Conservation (phyloP, 2,888 invertebrate genomes). For the Torymus aiolomorphi region DNA sequence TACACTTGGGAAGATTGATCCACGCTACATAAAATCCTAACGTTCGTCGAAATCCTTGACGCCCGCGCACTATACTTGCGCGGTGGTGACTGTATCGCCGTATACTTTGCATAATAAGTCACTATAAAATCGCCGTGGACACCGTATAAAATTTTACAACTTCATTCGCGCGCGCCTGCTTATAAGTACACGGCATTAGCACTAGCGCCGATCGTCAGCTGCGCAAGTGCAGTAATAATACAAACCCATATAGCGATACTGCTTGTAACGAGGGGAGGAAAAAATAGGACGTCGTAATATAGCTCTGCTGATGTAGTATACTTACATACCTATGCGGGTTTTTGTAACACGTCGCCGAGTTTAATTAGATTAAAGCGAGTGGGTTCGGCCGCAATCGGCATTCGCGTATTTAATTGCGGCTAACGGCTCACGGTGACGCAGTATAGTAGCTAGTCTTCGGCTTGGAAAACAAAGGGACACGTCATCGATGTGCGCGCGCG, state of each 20-base stretch:
- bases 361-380: constrained; percentile 37
- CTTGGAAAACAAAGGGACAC: constrained; percentile 34
- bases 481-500: constrained; percentile 16
- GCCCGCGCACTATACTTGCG: background rate
- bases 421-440: constrained; percentile 8
- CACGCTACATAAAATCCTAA: background rate
- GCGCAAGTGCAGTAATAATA: no score
- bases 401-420: constrained; percentile 21
- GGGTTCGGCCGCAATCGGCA: constrained; percentile 8
- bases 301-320: no score
- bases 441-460: background rate
- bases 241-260: no score
- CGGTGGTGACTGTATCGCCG: no score
- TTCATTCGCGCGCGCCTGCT: background rate
- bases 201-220: no score
- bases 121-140: constrained; percentile 1
- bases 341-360: constrained; percentile 19
- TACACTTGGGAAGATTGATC: constrained; percentile 28
- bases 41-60: constrained; percentile 40
- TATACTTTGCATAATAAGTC: constrained; percentile 23
- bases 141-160: constrained; percentile 15
- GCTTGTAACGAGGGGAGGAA: background rate
- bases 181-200: background rate
- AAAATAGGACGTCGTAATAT: background rate
- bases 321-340: background rate